Conservation (phyloP, 2,888 invertebrate genomes). For the Heliconius charithonia region DNA sequence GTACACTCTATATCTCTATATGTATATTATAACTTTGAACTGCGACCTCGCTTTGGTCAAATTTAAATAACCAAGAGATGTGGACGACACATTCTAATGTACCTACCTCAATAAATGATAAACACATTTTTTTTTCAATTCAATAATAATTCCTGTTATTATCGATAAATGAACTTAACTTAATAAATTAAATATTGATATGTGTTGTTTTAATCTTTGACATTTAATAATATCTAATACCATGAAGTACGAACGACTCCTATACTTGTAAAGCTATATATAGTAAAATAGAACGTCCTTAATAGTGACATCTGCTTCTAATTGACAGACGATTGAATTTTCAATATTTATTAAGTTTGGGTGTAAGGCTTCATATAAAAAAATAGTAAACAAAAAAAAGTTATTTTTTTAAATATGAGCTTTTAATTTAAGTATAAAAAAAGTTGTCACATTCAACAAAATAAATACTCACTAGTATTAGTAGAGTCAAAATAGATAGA, state of each 20-base stretch:
- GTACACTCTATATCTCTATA: neutral
- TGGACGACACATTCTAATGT: too few relatives aligned
- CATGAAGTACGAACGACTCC: neutral
- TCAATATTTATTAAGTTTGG: neutral
- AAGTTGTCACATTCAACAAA: neutral
- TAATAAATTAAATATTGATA: neutral
- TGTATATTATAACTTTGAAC: neutral
- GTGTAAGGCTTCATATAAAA: neutral
- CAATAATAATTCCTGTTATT: neutral
- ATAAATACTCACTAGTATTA: neutral
- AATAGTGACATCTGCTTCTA: neutral
- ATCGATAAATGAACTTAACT: neutral
- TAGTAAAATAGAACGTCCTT: constrained; percentile 4
- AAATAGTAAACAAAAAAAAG: neutral
- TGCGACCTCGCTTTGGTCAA: too few relatives aligned
- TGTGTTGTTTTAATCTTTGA: neutral
- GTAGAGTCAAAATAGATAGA: neutral
- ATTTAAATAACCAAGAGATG: too few relatives aligned
- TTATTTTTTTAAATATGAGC: neutral
- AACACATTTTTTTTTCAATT: too few relatives aligned
- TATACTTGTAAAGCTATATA: constrained; percentile 6
- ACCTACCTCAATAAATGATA: too few relatives aligned
- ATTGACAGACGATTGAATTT: neutral
- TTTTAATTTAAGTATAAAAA: neutral
- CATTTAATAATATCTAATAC: neutral